phyloP scores from a whole-genome alignment of 2,113 vertebrate species.

The Tenebrosternarchus preto region DNA sequence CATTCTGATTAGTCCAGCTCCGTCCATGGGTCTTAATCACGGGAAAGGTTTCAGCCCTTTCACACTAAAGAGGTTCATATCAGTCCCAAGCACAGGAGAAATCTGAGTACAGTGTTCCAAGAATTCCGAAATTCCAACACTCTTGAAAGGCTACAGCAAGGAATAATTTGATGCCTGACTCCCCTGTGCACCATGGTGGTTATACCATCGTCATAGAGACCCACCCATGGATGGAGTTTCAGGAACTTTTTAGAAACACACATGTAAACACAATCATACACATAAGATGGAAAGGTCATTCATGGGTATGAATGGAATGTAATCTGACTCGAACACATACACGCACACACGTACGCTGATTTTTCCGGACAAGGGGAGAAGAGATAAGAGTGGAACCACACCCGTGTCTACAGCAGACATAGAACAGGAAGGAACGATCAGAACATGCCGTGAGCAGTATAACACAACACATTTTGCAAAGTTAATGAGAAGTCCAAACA shows the following conservation, averaged over 20 bases:
- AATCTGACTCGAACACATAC: conserved; percentile 34
- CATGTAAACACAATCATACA: conserved; percentile 30
- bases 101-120: conserved; percentile 11
- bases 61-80: neutral
- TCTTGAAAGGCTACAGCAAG: neutral
- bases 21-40: neutral
- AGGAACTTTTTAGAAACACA: neutral
- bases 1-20: neutral
- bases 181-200: neutral
- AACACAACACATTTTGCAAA: neutral
- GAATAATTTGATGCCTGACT: conserved; percentile 25
- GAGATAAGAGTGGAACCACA: conserved; percentile 53
- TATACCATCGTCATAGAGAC: conserved; percentile 7
- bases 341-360: conserved; percentile 36
- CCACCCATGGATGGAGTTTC: neutral
- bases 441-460: conserved; percentile 14
- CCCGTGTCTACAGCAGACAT: conserved; percentile 44
- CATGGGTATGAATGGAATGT: conserved; percentile 64
- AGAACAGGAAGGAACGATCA: conserved; percentile 36
- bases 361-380: conserved; percentile 55
- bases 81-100: neutral
- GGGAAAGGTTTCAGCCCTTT: neutral
- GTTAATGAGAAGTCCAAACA: neutral
- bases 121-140: neutral
- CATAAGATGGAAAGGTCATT: conserved; percentile 38